Base-by-base conservation (phyloP, 1,140 invertebrate species). In the Mycetomoellerius zeteki region DNA sequence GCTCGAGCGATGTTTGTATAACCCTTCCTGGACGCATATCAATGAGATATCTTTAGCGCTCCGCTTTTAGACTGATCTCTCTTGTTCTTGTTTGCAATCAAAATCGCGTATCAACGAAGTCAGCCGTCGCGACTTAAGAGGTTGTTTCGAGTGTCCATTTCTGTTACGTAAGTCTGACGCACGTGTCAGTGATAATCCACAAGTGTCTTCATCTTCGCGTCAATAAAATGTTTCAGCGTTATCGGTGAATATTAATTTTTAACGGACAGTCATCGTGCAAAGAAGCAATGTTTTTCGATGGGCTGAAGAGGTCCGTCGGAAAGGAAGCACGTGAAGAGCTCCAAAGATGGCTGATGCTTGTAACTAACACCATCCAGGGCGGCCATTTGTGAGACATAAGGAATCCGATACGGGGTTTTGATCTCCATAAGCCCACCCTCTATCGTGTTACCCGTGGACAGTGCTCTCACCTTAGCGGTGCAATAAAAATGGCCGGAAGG, bases 341-440 rank as follows among this genome's bases (percentile, higher is more conserved):
- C 89, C 93, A 94, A 95, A 93, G 94, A 94, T 94, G 94, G 93
- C 93, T 93, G 91, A 92, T 88, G 78, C 71, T 90, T 93, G 94
- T 94, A 95, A 95, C 94, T 91, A 94, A 95, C 92, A 95, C 94
- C 93, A 91, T 88, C 88, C 88, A 88, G 85, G 81, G 88, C 93
- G 89, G 94, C 94, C 94, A 94, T 94, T 94, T 93, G 92, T 91
- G 91, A 91, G 91, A 93, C 92, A 92, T 89, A 89, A 92, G 93
- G 90, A 94, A 95, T 92, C 92, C 92, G 94, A 94, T 94, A 93
- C 88, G 90, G 91, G 93, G 91, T 94, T 94, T 94, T 94, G 91
- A 95, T 94, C 94, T 93, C 91, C 89, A 91, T 94, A 94, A 94
- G 93, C 93, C 94, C 94, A 94, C 94, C 94, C 94, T 95, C 93